A percentile compares a stretch with the other conserved stretches of the same genome.
Evolutionary conservation across 2,888 invertebrate species (phyloP).

Genomic region (Unio pictorum): DNA sequence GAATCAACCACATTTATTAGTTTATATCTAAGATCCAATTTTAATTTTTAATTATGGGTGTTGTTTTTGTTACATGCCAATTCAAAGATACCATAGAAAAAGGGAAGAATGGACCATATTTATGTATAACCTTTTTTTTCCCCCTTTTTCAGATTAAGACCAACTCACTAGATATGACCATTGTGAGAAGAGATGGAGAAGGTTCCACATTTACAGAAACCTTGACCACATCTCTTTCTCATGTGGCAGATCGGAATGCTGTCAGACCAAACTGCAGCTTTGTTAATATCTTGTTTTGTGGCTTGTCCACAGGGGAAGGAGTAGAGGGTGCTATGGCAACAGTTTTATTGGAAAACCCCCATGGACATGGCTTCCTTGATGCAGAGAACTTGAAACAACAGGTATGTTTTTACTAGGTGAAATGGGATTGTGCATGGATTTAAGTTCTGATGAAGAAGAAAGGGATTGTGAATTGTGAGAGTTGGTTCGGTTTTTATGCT

Average conservation of each 20-base stretch:
- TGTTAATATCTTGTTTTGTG: constrained; percentile 82
- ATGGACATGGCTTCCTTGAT: constrained; percentile 40
- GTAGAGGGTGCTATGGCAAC: constrained; percentile 77
- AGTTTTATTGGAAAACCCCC: constrained; percentile 80
- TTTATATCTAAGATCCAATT: no score
- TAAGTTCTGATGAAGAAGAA: constrained; percentile 31
- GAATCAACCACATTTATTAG: no score
- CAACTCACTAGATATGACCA: constrained; percentile 79
- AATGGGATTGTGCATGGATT: constrained; percentile 31
- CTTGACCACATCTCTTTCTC: constrained; percentile 21
- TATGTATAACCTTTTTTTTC: background rate
- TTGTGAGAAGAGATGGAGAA: constrained; percentile 76
- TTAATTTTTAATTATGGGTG: no score
- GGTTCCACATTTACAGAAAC: constrained; percentile 3
- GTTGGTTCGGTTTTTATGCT: no score
- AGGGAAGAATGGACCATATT: no score
- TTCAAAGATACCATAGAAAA: no score
- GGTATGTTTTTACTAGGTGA: constrained; percentile 15
- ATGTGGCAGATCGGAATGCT: constrained; percentile 52
- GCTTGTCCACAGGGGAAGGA: constrained; percentile 79
- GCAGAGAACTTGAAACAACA: constrained; percentile 32
- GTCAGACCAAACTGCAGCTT: constrained; percentile 72
- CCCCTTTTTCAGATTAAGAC: constrained; percentile 79
- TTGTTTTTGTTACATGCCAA: no score
- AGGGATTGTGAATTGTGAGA: background rate